Evolutionary conservation across 2,113 vertebrate genomes (phyloP).

Genomic region (Gallinago media): DNA sequence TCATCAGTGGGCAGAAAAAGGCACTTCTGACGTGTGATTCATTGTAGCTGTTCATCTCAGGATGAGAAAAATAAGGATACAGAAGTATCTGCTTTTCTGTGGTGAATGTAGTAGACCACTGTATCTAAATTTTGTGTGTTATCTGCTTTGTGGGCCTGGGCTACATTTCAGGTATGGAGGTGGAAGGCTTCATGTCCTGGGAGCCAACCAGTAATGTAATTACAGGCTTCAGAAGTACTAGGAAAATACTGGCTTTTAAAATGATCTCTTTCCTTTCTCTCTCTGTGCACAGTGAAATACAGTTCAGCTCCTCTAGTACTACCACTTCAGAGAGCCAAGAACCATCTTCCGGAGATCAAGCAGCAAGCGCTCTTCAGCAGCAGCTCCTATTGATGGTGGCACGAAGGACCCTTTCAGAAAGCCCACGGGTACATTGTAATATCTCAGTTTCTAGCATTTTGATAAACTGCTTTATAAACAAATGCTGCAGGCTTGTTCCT

Average conservation of each 20-base stretch:
- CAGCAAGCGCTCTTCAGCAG: constrained; percentile 85
- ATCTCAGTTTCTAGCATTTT: constrained; percentile 8
- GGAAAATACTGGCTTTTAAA: neutral
- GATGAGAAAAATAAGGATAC: neutral
- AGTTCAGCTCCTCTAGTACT: constrained; percentile 90
- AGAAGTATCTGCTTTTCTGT: neutral
- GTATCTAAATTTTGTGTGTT: neutral
- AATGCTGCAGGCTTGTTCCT: neutral
- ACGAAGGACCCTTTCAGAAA: constrained; percentile 88
- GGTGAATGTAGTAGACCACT: neutral
- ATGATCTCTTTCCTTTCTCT: neutral
- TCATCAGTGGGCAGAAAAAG: neutral
- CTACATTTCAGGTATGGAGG: neutral
- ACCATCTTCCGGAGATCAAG: constrained; percentile 79
- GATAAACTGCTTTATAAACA: neutral
- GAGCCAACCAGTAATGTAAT: neutral
- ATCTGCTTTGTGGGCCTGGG: neutral
- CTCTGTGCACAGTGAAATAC: constrained; percentile 83
- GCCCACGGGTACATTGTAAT: constrained; percentile 81
- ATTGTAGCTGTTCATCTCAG: neutral
- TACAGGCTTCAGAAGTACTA: neutral
- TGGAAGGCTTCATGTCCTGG: neutral
- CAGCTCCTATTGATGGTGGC: constrained; percentile 89
- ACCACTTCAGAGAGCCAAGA: constrained; percentile 87
- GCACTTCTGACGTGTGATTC: neutral